Evolutionary conservation across 2,888 invertebrate species (phyloP).

Genomic region (Lepidonotus clava): DNA sequence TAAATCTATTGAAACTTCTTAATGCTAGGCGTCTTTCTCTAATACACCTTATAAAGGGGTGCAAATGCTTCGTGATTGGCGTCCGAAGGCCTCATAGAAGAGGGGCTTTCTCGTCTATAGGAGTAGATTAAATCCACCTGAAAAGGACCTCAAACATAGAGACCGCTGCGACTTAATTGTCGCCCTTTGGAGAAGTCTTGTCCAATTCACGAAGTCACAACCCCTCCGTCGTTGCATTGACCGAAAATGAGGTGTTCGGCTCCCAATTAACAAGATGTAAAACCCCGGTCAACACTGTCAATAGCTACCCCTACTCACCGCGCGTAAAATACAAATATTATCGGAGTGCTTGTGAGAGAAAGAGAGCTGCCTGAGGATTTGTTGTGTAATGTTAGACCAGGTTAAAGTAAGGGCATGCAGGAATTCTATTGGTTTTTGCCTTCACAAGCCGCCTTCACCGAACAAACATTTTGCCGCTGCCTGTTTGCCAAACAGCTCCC

Average conservation of each 20-base stretch:
- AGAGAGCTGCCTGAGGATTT: slow-evolving; percentile 1
- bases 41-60: neutral
- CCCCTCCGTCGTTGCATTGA: slow-evolving; percentile 7
- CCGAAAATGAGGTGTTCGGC: slow-evolving; percentile 23
- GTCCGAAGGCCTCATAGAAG: neutral
- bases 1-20: too few species aligned
- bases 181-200: slow-evolving; percentile 37
- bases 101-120: neutral
- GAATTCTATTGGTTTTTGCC: slow-evolving; percentile 47
- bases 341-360: slow-evolving; percentile 38
- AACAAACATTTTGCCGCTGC: neutral
- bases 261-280: slow-evolving; percentile 47
- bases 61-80: slow-evolving; percentile 8
- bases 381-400: slow-evolving; percentile 46
- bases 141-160: neutral
- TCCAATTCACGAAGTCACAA: slow-evolving; percentile 42
- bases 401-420: slow-evolving; percentile 39
- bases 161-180: slow-evolving; percentile 30
- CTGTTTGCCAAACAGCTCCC: neutral
- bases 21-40: neutral
- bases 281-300: slow-evolving; percentile 1
- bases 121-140: neutral
- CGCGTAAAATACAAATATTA: slow-evolving; percentile 40
- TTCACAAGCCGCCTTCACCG: neutral
- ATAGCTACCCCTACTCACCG: neutral